phyloP scores from a whole-genome alignment of 2,113 vertebrate species.

The Psittacula cyanocephala region DNA sequence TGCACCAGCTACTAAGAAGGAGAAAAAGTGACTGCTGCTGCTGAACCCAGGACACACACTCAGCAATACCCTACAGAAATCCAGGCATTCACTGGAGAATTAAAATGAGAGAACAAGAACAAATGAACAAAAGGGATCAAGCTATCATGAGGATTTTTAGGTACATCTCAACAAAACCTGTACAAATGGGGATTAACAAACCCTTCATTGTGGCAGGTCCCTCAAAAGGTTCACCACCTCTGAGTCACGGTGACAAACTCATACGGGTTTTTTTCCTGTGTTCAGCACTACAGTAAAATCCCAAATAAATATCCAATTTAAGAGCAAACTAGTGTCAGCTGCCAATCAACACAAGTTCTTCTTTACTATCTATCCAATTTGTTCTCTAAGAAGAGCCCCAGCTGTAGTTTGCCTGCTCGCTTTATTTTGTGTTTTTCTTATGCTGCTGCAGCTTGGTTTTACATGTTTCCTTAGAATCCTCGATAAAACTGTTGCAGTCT shows the following conservation, averaged over 20 bases:
- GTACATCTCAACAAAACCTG: neutral
- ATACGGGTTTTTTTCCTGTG: fast-evolving
- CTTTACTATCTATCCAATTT: neutral
- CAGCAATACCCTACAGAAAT: neutral
- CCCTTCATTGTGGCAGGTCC: neutral
- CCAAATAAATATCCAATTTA: slow-evolving; percentile 4
- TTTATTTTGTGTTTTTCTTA: neutral
- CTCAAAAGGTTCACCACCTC: neutral
- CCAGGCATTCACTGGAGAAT: neutral
- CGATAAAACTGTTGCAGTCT: neutral
- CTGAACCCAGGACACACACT: neutral
- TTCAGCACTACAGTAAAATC: neutral
- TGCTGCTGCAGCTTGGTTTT: neutral
- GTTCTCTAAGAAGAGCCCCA: neutral
- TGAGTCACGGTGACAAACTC: neutral
- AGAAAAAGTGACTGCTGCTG: no score
- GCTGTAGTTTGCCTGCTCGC: neutral
- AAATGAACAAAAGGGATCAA: neutral
- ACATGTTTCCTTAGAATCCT: neutral
- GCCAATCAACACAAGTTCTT: neutral
- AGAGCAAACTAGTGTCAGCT: neutral
- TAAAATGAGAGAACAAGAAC: neutral
- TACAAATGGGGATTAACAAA: neutral
- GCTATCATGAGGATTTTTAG: neutral
- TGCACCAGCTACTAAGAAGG: no score